Evolutionary conservation across 1,140 invertebrate species (phyloP).

Genomic region (Scaptomyza graminum): DNA sequence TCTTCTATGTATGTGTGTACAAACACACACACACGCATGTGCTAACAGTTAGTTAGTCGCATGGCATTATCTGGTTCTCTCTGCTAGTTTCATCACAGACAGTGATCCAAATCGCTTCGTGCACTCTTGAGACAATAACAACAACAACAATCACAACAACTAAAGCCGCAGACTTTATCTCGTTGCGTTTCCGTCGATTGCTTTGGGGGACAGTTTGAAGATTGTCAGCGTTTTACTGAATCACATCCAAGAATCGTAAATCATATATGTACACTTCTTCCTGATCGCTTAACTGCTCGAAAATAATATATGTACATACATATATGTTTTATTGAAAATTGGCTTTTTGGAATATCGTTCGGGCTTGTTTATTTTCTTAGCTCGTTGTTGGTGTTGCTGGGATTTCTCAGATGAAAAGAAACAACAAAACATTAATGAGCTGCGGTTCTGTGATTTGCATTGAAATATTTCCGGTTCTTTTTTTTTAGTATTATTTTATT

Average conservation of each 20-base stretch:
- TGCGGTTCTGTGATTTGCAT: constrained; percentile 38
- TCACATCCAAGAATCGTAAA: constrained; percentile 54
- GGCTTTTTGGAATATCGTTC: constrained; percentile 2
- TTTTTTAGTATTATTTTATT: not conserved
- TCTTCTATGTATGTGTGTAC: constrained; percentile 15
- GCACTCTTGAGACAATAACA: constrained; percentile 25
- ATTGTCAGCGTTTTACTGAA: constrained; percentile 22
- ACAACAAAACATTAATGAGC: constrained; percentile 37
- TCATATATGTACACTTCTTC: constrained; percentile 45
- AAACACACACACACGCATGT: not conserved
- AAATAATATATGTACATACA: too few species aligned
- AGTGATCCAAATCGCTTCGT: constrained; percentile 26
- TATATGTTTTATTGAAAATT: not conserved
- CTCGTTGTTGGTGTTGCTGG: not conserved
- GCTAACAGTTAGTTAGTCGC: constrained; percentile 65
- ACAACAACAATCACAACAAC: not conserved
- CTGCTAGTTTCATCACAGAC: constrained; percentile 42
- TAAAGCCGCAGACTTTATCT: constrained; percentile 27
- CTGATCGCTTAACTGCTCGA: not conserved
- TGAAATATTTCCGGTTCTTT: constrained; percentile 42
- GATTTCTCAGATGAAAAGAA: constrained; percentile 20
- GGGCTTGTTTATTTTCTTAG: constrained; percentile 25
- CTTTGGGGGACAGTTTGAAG: constrained; percentile 7
- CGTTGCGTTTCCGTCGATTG: constrained; percentile 36
- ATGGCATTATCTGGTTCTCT: constrained; percentile 50